phyloP scores from a whole-genome alignment of 2,888 invertebrate genomes.

The Monoplex corrugatus region DNA sequence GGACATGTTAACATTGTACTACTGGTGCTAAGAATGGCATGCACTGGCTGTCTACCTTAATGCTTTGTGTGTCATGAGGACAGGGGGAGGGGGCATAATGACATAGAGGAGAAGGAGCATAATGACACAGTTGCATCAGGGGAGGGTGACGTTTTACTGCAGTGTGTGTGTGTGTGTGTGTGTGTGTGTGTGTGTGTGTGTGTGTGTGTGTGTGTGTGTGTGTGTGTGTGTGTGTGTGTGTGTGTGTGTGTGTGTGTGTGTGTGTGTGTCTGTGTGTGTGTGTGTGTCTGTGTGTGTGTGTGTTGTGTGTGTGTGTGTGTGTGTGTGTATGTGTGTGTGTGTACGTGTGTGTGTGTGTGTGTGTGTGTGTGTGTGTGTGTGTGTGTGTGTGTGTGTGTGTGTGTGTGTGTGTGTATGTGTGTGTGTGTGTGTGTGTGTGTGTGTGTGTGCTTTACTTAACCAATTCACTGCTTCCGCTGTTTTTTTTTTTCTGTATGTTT shows the following conservation, averaged over 20 bases:
- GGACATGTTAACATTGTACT: too few species aligned
- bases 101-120: too few species aligned
- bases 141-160: too few species aligned
- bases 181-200: background rate
- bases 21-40: too few species aligned
- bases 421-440: background rate
- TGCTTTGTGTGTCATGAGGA: too few species aligned
- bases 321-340: background rate
- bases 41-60: too few species aligned
- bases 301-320: background rate
- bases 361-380: background rate
- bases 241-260: background rate
- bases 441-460: background rate
- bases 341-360: background rate
- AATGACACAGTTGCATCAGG: too few species aligned
- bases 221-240: background rate
- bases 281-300: background rate
- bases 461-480: too few species aligned
- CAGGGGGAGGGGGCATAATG: too few species aligned
- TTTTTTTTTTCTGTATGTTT: too few species aligned
- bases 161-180: background rate
- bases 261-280: background rate
- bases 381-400: background rate
- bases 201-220: background rate
- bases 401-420: background rate